Evolutionary conservation across 2,888 invertebrate species (phyloP).

Genomic region (Lithophane semibrunnea): DNA sequence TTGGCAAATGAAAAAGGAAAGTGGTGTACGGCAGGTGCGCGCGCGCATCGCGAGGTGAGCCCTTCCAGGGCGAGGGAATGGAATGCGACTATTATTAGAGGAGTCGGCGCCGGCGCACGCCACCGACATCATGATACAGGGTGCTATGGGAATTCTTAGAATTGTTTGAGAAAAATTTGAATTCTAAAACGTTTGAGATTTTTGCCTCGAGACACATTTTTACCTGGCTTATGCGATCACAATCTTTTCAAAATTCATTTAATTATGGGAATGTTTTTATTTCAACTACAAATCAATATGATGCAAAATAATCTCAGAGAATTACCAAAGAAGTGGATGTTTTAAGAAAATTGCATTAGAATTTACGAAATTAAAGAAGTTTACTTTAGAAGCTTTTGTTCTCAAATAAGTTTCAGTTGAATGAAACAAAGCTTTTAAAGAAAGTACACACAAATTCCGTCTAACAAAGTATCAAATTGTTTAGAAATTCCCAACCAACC

Average conservation of each 20-base stretch:
- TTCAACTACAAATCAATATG: not conserved
- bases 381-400: not conserved
- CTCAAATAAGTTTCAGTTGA: not conserved
- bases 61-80: constrained; percentile 78
- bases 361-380: not conserved
- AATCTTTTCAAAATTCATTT: not conserved
- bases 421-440: not conserved
- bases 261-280: not conserved
- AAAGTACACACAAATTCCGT: not conserved
- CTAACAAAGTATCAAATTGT: not conserved
- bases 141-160: constrained; percentile 61
- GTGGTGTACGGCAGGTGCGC: constrained; percentile 83
- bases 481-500: constrained; percentile 38
- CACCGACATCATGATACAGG: constrained; percentile 77
- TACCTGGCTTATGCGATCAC: constrained; percentile 3
- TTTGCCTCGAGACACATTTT: constrained; percentile 24
- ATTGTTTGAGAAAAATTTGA: constrained; percentile 36
- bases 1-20: constrained; percentile 86
- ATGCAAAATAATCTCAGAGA: not conserved
- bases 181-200: constrained; percentile 32
- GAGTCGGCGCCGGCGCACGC: constrained; percentile 85
- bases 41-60: constrained; percentile 72
- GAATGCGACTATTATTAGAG: constrained; percentile 89
- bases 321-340: not conserved
- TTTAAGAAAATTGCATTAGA: not conserved